These are phyloP conservation scores for Chrysomallon squamiferum DNA, from an alignment of 1,140 invertebrate genomes.

Conservation along the genomic window DNA sequence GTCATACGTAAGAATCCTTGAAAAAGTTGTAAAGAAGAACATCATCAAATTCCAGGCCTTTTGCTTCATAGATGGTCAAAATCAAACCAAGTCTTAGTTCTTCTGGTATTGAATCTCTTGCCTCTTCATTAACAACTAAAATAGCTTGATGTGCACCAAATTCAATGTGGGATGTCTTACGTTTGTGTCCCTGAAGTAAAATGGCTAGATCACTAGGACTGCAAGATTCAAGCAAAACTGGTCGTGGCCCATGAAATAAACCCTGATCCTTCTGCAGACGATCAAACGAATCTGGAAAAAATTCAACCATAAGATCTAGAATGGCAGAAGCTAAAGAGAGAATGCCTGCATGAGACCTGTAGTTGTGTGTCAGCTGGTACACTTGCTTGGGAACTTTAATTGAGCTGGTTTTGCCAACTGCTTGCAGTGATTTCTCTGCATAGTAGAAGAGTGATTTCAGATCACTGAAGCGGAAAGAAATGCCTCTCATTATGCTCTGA, in stretches of 20 bases:
- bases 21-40: conserved; percentile 50
- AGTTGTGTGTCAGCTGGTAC: conserved; percentile 43
- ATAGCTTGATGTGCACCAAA: conserved; percentile 51
- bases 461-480: conserved; percentile 51
- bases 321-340: conserved; percentile 39
- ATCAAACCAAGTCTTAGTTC: conserved; percentile 32
- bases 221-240: conserved; percentile 43
- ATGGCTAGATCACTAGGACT: conserved; percentile 31
- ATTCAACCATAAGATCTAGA: conserved; percentile 33
- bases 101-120: conserved; percentile 28
- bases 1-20: conserved; percentile 43
- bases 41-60: conserved; percentile 50
- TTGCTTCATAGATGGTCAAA: conserved; percentile 45
- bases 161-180: conserved; percentile 37
- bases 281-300: conserved; percentile 52
- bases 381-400: conserved; percentile 32
- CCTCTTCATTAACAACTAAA: conserved; percentile 34
- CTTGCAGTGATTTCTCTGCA: conserved; percentile 20
- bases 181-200: conserved; percentile 23
- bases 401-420: conserved; percentile 14
- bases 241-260: conserved; percentile 42
- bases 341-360: conserved; percentile 47
- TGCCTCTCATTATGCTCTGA: conserved; percentile 51
- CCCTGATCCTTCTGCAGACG: conserved; percentile 38
- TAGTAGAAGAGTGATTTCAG: conserved; percentile 38